These are phyloP conservation scores for Drosophila watanabei DNA, from an alignment of 1,140 invertebrate species.

Conservation along the genomic window DNA sequence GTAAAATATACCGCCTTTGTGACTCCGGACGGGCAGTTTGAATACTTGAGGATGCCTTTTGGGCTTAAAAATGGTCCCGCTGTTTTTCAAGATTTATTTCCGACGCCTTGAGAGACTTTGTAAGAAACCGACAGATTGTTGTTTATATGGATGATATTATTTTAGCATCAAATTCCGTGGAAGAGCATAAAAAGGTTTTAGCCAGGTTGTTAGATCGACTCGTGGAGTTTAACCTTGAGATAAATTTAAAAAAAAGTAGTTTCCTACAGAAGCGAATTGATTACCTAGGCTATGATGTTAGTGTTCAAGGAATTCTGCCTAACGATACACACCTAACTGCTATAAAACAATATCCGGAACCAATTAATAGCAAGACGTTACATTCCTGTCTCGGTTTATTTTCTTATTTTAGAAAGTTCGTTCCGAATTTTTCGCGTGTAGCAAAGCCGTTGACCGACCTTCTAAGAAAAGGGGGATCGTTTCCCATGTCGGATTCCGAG, in stretches of 20 bases:
- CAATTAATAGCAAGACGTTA: slow-evolving; percentile 5
- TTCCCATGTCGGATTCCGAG: not conserved
- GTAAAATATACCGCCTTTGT: no score
- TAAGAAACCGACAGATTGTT: no score
- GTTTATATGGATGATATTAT: no score
- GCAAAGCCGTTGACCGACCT: no score
- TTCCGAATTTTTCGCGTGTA: not conserved
- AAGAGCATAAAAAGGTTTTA: not conserved
- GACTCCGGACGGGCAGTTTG: no score
- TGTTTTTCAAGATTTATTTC: no score
- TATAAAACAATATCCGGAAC: not conserved
- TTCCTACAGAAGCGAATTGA: slow-evolving; percentile 5
- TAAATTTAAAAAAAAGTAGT: slow-evolving; percentile 3
- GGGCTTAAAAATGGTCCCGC: no score
- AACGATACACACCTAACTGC: not conserved
- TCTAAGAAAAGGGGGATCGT: no score
- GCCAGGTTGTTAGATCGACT: not conserved
- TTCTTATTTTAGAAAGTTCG: slow-evolving; percentile 8
- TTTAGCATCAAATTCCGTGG: slow-evolving; percentile 1
- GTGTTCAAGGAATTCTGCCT: not conserved
- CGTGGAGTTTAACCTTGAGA: not conserved
- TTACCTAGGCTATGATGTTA: not conserved
- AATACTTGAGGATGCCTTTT: no score
- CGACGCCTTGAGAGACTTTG: no score
- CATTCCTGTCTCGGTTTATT: slow-evolving; percentile 11